Evolutionary conservation across 2,797 vertebrate species (phyloP).

Genomic region (Labroides dimidiatus): DNA sequence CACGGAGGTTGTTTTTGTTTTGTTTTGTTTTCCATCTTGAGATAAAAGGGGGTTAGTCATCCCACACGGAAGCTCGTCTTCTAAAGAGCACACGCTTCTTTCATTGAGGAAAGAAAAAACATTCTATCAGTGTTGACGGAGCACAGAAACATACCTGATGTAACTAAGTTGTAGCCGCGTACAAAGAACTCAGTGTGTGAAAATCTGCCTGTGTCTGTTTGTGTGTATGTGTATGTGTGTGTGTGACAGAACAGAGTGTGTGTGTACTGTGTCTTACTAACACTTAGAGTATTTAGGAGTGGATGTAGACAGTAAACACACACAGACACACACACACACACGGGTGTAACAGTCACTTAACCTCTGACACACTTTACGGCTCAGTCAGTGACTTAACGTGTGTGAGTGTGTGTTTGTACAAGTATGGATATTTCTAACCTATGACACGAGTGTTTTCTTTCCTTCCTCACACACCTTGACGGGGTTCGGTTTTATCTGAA

Average conservation of each 20-base stretch:
- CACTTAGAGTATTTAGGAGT: constrained; percentile 44
- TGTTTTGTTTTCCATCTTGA: background rate
- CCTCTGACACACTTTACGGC: constrained; percentile 7
- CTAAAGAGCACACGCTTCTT: background rate
- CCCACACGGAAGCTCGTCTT: background rate
- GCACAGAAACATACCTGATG: background rate
- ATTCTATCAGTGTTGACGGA: background rate
- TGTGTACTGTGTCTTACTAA: constrained; percentile 10
- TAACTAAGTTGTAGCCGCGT: background rate
- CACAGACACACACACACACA: constrained; percentile 32
- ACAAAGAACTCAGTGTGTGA: constrained; percentile 11
- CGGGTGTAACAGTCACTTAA: constrained; percentile 13
- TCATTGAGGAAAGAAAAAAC: background rate
- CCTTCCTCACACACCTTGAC: background rate
- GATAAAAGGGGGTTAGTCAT: no score
- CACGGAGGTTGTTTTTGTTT: background rate
- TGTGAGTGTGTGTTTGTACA: background rate
- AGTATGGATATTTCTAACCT: background rate
- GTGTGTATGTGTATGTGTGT: constrained; percentile 5
- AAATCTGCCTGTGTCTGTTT: constrained; percentile 7
- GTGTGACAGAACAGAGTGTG: constrained; percentile 8
- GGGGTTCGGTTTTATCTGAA: background rate
- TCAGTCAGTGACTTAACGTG: constrained; percentile 1
- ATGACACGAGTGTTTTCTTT: background rate
- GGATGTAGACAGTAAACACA: constrained; percentile 44